Conservation (phyloP, 2,797 vertebrate genomes). For the Hephaestus fuliginosus region DNA sequence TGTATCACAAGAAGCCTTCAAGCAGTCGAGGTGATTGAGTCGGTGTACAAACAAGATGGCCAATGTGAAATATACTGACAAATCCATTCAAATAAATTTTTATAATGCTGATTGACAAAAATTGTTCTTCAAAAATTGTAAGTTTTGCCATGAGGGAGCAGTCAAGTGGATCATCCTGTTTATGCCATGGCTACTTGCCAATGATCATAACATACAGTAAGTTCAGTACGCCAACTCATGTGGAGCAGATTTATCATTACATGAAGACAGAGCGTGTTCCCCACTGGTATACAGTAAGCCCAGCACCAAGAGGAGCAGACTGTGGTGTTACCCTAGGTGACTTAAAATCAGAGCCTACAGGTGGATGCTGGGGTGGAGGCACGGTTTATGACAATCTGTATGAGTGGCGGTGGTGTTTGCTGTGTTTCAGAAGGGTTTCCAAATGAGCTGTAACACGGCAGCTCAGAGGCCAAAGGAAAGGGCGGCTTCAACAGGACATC, state of each 20-base stretch:
- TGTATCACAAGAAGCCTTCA: neutral
- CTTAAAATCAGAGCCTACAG: conserved; percentile 14
- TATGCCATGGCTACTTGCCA: conserved; percentile 54
- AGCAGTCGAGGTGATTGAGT: neutral
- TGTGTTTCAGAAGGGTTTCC: neutral
- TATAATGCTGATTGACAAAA: conserved; percentile 59
- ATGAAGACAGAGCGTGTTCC: conserved; percentile 37
- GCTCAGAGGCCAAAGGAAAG: neutral
- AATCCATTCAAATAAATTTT: conserved; percentile 56
- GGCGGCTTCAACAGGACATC: neutral
- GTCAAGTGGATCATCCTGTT: conserved; percentile 58
- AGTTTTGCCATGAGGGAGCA: conserved; percentile 25
- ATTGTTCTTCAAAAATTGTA: conserved; percentile 47
- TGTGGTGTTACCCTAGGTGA: conserved; percentile 31
- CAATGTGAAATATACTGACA: conserved; percentile 49
- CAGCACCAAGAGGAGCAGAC: conserved; percentile 2
- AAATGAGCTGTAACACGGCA: neutral
- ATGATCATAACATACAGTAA: conserved; percentile 50
- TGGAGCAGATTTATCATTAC: conserved; percentile 63
- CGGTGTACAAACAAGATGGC: conserved; percentile 1
- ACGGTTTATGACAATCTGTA: neutral
- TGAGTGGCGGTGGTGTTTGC: neutral
- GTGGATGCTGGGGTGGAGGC: conserved; percentile 14
- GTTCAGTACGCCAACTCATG: conserved; percentile 55
- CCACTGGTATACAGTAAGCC: conserved; percentile 43